These are phyloP conservation scores for Nemotelus pantherinus DNA, from an alignment of 2,888 invertebrate genomes.

Conservation along the genomic window DNA sequence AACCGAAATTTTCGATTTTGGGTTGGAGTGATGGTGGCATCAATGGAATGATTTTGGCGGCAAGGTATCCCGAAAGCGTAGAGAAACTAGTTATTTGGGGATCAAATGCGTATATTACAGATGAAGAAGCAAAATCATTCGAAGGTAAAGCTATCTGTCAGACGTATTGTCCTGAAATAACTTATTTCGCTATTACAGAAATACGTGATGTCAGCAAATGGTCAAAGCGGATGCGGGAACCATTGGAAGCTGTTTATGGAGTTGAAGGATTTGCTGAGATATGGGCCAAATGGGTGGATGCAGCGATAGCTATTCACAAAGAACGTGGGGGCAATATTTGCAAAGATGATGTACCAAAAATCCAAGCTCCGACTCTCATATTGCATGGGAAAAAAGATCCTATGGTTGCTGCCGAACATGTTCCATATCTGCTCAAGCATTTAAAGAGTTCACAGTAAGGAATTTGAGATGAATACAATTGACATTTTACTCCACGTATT, in stretches of 20 bases:
- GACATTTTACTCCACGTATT: slow-evolving; percentile 29
- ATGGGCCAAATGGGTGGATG: slow-evolving; percentile 80
- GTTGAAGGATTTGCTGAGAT: slow-evolving; percentile 73
- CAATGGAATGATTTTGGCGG: slow-evolving; percentile 79
- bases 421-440: slow-evolving; percentile 74
- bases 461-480: slow-evolving; percentile 48
- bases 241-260: slow-evolving; percentile 79
- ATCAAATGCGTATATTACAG: slow-evolving; percentile 77
- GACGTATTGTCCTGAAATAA: neutral
- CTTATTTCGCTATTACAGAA: slow-evolving; percentile 62
- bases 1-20: slow-evolving; percentile 76
- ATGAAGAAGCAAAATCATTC: slow-evolving; percentile 72
- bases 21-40: slow-evolving; percentile 94
- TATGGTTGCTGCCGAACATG: slow-evolving; percentile 78
- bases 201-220: slow-evolving; percentile 78
- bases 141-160: slow-evolving; percentile 66
- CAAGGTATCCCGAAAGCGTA: slow-evolving; percentile 73
- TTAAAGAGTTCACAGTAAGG: slow-evolving; percentile 74
- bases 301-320: slow-evolving; percentile 68
- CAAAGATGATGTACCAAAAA: slow-evolving; percentile 69
- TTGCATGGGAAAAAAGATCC: slow-evolving; percentile 86
- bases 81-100: slow-evolving; percentile 83
- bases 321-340: slow-evolving; percentile 79
- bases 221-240: slow-evolving; percentile 81
- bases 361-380: slow-evolving; percentile 81